Evolutionary conservation across 2,888 invertebrate genomes (phyloP), one percentile per base, ranked within the genome.

Genomic region (Clivina fossor): DNA sequence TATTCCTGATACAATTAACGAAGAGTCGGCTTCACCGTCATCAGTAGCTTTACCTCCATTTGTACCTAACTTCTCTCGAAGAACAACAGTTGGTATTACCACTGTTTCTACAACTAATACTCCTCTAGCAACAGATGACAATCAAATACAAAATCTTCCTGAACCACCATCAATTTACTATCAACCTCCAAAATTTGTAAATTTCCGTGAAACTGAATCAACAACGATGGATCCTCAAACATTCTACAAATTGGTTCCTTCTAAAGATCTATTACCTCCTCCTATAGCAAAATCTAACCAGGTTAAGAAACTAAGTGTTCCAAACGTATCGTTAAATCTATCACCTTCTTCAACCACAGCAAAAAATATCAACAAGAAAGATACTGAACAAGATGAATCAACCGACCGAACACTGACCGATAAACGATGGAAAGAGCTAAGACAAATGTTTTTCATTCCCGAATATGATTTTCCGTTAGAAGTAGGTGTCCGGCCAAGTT

Each of bases 201-300:
- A 18, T 9, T 33, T 24, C 11, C 35, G 37, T 11, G 41, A 50
- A 2, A n/a, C 47, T 15, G 54, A 59, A 33, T 49, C 56, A 19
- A 57, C 54, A 22, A 59, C 57, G 11, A 59, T 38, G 22, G 59
- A 59, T 30, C 59, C 59, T n/a, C 41, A 35, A 57, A 49, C 37
- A 7, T 55, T 55, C 20, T 57, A 59, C 33, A 59, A 54, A 40
- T 24, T 57, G 9, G 47, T 57, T 8, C 74, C 74, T 1, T 64
- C 68, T 2, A 68, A 65, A 20, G 75, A 76, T 8, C 65, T 83
- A 1, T 60, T 78, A n/a, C 83, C 82, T 0, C 83, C 83, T 22
- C 26, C 26, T 7, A 9, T 9, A 24, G 26, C 9, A 7, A 24
- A 24, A 7, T 24, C 26, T 7, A 24, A 24, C 9, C 26, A 24